Percentiles rank a stretch among this genome's conserved stretches.
These are phyloP conservation scores for Phortica variegata DNA, from an alignment of 1,140 invertebrate genomes.

Conservation along the genomic window DNA sequence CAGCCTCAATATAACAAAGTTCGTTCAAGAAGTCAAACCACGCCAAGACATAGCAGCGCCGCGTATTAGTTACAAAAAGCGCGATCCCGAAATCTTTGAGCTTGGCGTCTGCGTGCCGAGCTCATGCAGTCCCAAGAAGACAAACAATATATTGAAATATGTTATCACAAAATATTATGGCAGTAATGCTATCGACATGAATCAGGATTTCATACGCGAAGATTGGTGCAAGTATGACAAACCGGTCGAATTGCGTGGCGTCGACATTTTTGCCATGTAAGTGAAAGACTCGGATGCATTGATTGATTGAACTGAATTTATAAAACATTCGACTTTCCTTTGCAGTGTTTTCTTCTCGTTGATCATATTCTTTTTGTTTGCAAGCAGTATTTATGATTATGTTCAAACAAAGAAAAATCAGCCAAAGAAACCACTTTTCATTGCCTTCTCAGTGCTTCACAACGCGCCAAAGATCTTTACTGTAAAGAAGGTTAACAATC, in stretches of 20 bases:
- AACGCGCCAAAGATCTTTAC: conserved; percentile 53
- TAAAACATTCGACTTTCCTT: background rate
- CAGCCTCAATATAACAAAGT: conserved; percentile 34
- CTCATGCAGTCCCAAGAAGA: conserved; percentile 28
- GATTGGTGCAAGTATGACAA: conserved; percentile 40
- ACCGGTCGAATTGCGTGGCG: conserved; percentile 32
- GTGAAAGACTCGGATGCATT: conserved; percentile 6
- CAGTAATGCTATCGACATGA: conserved; percentile 13
- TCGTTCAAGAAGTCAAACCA: conserved; percentile 26
- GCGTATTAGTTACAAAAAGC: conserved; percentile 38
- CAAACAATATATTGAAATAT: conserved; percentile 28
- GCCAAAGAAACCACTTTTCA: conserved; percentile 33
- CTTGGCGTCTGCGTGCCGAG: conserved; percentile 43
- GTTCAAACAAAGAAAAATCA: conserved; percentile 22
- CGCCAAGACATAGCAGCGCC: conserved; percentile 24
- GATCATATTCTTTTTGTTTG: conserved; percentile 38
- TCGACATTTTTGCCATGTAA: conserved; percentile 53
- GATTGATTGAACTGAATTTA: background rate
- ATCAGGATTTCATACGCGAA: conserved; percentile 19
- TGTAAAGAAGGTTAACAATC: conserved; percentile 42
- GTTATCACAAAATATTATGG: conserved; percentile 28
- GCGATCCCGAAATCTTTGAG: conserved; percentile 37
- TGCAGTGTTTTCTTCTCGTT: conserved; percentile 38
- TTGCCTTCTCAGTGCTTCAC: conserved; percentile 46
- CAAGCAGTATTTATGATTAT: conserved; percentile 46